Conservation (phyloP, 2,797 vertebrate genomes). For the Danio choprae region DNA sequence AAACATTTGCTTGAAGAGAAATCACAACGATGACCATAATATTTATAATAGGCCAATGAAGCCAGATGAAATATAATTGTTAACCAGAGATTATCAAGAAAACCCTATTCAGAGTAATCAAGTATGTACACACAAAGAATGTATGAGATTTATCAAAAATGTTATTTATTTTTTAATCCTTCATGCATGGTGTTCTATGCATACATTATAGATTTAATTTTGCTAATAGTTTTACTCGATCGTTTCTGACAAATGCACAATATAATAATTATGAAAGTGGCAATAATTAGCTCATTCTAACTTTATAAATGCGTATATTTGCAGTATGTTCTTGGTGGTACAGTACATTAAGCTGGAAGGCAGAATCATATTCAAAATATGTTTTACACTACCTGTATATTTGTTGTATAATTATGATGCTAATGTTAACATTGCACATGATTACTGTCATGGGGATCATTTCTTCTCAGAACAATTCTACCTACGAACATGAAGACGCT, state of each 20-base stretch:
- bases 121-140: conserved; percentile 28
- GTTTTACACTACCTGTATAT: conserved; percentile 23
- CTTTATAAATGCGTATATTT: conserved; percentile 43
- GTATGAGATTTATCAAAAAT: conserved; percentile 68
- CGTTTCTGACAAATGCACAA: conserved; percentile 69
- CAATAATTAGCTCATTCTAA: conserved; percentile 72
- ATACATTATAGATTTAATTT: conserved; percentile 68
- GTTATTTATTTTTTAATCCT: conserved; percentile 74
- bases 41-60: conserved; percentile 4
- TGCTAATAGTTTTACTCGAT: conserved; percentile 62
- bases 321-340: conserved; percentile 26
- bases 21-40: conserved; percentile 15
- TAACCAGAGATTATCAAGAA: conserved; percentile 29
- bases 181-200: conserved; percentile 75
- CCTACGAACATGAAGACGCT: conserved; percentile 1
- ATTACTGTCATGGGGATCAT: background rate
- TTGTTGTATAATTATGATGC: conserved; percentile 4
- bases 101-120: conserved; percentile 21
- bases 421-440: conserved; percentile 38
- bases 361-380: conserved; percentile 25
- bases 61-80: conserved; percentile 5
- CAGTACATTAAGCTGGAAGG: conserved; percentile 26
- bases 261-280: conserved; percentile 78
- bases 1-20: conserved; percentile 22
- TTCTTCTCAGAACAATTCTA: background rate